A percentile compares a stretch with the other conserved stretches of the same genome.
phyloP scores from a whole-genome alignment of 1,140 invertebrate genomes.

The Anastrepha obliqua region DNA sequence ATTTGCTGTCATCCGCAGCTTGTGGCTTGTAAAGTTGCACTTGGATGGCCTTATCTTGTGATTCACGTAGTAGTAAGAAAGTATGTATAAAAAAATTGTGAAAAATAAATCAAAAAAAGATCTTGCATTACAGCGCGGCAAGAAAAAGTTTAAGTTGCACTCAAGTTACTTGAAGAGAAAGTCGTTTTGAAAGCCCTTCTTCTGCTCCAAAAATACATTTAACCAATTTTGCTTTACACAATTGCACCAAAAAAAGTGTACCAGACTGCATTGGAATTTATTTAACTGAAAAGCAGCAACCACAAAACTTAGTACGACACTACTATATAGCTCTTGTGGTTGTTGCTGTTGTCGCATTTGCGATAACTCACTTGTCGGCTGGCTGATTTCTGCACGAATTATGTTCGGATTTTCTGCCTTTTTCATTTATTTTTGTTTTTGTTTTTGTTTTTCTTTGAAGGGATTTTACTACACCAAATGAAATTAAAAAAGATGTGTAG shows the following conservation, averaged over 20 bases:
- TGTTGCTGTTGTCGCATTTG: not conserved
- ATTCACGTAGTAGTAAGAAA: not conserved
- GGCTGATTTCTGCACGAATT: conserved; percentile 48
- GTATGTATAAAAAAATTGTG: not conserved
- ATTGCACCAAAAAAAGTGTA: conserved; percentile 13
- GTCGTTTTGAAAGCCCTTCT: conserved; percentile 19
- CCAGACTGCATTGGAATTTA: not conserved
- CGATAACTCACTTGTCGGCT: conserved; percentile 26
- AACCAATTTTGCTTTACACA: not conserved
- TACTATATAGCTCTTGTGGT: not conserved
- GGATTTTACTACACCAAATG: not conserved
- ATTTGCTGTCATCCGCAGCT: not conserved
- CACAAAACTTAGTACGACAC: not conserved
- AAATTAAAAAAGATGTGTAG: not conserved
- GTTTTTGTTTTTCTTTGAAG: not conserved
- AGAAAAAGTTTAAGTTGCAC: conserved; percentile 29
- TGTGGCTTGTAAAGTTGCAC: not conserved
- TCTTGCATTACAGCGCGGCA: not conserved
- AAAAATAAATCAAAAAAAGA: too few species aligned
- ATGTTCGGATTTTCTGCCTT: conserved; percentile 41
- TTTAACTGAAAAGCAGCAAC: not conserved
- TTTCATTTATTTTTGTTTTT: not conserved
- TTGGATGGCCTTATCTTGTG: not conserved
- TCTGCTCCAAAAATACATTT: not conserved
- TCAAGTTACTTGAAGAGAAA: conserved; percentile 36